A percentile compares a stretch with the other conserved stretches of the same genome.
Conservation (phyloP, 2,113 vertebrate genomes). For the Centropus bengalensis region DNA sequence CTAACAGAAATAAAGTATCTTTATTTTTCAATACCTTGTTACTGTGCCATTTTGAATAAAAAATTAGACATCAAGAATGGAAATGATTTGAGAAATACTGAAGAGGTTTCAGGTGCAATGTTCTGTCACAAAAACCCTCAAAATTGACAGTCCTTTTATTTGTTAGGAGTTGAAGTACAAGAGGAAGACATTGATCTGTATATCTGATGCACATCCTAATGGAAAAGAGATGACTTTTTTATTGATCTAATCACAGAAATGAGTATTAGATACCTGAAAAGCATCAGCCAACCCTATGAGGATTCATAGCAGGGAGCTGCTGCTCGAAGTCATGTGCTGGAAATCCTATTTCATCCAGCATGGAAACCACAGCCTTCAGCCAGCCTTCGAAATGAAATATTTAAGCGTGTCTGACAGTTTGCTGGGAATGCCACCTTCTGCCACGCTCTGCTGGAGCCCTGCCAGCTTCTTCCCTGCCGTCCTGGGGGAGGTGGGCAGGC, state of each 20-base stretch:
- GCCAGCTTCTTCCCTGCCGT: neutral
- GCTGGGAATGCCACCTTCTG: conserved; percentile 37
- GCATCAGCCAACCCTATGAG: neutral
- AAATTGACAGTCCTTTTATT: conserved; percentile 39
- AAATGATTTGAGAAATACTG: neutral
- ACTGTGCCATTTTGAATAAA: conserved; percentile 23
- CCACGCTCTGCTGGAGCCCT: neutral
- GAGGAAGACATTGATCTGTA: conserved; percentile 35
- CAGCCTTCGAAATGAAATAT: conserved; percentile 38
- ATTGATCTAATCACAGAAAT: conserved; percentile 33
- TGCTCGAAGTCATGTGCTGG: neutral
- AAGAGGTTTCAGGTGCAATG: neutral
- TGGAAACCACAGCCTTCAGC: neutral
- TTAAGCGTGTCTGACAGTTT: conserved; percentile 40
- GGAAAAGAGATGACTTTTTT: conserved; percentile 33
- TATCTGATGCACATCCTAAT: conserved; percentile 18
- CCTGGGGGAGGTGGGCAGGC: neutral
- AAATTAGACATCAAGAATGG: neutral
- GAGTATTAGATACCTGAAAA: conserved; percentile 27
- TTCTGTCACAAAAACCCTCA: conserved; percentile 19
- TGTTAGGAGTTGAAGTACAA: neutral
- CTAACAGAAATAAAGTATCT: neutral
- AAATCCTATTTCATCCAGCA: neutral
- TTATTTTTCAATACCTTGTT: neutral
- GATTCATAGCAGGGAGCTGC: neutral